Evolutionary conservation across 2,797 vertebrate genomes (phyloP).

Genomic region (Luscinia megarhynchos): DNA sequence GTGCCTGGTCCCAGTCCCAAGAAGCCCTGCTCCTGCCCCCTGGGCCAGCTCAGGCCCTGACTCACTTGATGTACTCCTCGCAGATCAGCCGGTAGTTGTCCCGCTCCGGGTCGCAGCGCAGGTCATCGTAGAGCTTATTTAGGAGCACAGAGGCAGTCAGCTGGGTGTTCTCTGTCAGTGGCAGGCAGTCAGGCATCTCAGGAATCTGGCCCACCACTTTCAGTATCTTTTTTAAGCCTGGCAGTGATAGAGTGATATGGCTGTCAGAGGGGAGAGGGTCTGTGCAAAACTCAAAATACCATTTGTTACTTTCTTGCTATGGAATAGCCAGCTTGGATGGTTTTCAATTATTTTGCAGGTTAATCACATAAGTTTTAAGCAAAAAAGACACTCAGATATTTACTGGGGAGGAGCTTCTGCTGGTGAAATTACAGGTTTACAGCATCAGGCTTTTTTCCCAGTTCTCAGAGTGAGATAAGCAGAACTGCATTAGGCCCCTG

Average conservation of each 20-base stretch:
- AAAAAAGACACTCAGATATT: neutral
- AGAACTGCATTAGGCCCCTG: neutral
- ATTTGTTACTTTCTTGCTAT: neutral
- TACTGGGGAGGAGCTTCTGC: neutral
- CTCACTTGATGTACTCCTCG: conserved; percentile 92
- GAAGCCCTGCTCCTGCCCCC: neutral
- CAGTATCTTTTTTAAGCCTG: conserved; percentile 95
- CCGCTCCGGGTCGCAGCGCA: conserved; percentile 92
- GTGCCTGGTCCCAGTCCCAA: neutral
- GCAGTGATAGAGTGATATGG: neutral
- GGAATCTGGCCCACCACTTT: conserved; percentile 95
- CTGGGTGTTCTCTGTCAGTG: conserved; percentile 92
- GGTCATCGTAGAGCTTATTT: conserved; percentile 91
- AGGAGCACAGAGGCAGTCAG: conserved; percentile 93
- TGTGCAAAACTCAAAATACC: neutral
- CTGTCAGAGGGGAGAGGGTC: neutral
- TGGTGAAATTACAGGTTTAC: neutral
- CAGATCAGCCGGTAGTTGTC: conserved; percentile 90
- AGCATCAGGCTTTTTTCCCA: neutral
- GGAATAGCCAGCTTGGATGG: neutral
- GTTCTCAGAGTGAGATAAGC: neutral
- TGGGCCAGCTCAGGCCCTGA: neutral
- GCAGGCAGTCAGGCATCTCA: conserved; percentile 90
- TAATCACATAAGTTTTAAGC: neutral
- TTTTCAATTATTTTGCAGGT: neutral